Evolutionary conservation across 2,113 vertebrate genomes (phyloP), one percentile per base, ranked within the genome.

Genomic region (Syngnathus floridae): DNA sequence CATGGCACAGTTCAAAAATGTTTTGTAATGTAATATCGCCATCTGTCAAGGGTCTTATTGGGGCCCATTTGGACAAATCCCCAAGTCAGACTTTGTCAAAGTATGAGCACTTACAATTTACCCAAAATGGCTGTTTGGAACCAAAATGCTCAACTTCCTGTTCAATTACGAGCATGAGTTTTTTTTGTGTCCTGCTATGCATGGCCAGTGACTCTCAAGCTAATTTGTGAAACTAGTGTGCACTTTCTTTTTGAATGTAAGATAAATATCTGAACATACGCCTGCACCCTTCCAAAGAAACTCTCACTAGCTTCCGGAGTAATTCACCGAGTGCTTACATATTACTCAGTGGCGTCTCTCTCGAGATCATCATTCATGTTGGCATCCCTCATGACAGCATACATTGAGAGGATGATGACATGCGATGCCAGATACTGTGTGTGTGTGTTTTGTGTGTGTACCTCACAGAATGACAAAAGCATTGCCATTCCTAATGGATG

Each of bases 341-440:
- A 54, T n/a, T 49, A 17, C 5, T n/a, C 6, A 21, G 38, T 22
- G 40, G 2, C 11, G 31, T 60, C 19, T 22, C 38, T 60, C 58
- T 7, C 40, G 58, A 21, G 65, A 60, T 62, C 43, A 60, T n/a
- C 43, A 65, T 64, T 54, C 36, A 19, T 67, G 26, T 46, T 66
- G 46, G 54, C 49, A 70, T 68, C 26, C 56, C 36, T 0, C 31
- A 55, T 78, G 74, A 68, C 6, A 11, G 14, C 52, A 55, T 5
- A 71, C 55, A 66, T 38, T 66, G 63, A 66, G 56, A 40, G 35
- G 37, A 69, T 76, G 69, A 80, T 59, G 73, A 41, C 70, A 52
- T 6, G 4, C 14, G 7, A 37, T 48, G 45, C 21, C 55, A 68
- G 45, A 70, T 46, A 46, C 45, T 43, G 59, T 41, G 54, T 67